Conservation (phyloP, 35 echinoderm and acorn worm genomes). For the Apostichopus parvimensis region DNA sequence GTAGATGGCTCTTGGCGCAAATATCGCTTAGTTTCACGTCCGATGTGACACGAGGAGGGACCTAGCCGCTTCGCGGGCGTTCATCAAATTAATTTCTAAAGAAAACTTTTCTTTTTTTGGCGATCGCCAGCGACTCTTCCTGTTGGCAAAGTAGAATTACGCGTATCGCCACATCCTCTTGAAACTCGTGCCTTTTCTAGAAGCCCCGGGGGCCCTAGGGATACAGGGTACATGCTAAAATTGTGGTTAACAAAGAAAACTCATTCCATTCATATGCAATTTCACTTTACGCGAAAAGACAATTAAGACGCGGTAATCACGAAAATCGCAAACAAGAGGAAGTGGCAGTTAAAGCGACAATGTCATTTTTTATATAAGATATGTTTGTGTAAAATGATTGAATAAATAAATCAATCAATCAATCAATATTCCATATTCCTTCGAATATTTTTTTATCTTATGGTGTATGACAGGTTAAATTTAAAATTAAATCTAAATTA, state of each 20-base stretch:
- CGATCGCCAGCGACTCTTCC: not conserved
- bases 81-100: slow-evolving; percentile 23
- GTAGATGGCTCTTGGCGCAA: slow-evolving; percentile 16
- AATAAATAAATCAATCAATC: too few relatives aligned
- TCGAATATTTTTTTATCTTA: too few relatives aligned
- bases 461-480: too few relatives aligned
- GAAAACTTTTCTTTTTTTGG: not conserved
- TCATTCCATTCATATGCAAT: slow-evolving; percentile 46
- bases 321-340: not conserved
- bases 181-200: slow-evolving; percentile 9
- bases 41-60: not conserved
- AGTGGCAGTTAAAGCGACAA: slow-evolving; percentile 4
- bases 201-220: slow-evolving; percentile 26
- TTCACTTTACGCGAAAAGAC: slow-evolving; percentile 30
- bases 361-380: not conserved
- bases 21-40: not conserved
- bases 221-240: not conserved
- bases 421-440: too few relatives aligned
- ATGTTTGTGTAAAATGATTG: too few relatives aligned
- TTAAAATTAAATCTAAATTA: too few relatives aligned
- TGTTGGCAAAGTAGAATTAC: slow-evolving; percentile 14
- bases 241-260: slow-evolving; percentile 39
- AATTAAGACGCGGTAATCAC: slow-evolving; percentile 36
- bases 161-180: slow-evolving; percentile 20
- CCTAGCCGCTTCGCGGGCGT: slow-evolving; percentile 30